These are phyloP conservation scores for Vicugna pacos DNA, from an alignment of 2,113 vertebrate species.

Conservation along the genomic window DNA sequence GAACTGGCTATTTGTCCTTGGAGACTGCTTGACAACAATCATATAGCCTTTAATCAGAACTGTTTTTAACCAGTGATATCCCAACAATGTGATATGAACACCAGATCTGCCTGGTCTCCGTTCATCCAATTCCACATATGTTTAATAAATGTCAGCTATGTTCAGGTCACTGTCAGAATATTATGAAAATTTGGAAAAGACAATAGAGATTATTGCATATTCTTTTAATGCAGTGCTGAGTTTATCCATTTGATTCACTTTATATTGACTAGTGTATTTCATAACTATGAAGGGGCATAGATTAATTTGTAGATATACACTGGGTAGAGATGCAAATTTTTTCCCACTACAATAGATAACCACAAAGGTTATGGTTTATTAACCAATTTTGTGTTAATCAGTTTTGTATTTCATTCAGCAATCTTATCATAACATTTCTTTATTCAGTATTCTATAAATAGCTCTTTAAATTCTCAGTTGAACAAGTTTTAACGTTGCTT, in stretches of 20 bases:
- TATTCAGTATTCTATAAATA: conserved; percentile 25
- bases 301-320: neutral
- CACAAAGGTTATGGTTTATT: neutral
- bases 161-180: conserved; percentile 33
- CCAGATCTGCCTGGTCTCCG: neutral
- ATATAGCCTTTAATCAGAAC: conserved; percentile 36
- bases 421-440: neutral
- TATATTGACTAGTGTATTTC: neutral
- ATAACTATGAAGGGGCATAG: neutral
- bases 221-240: neutral
- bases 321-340: neutral
- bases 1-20: conserved; percentile 1
- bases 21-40: neutral
- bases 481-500: neutral
- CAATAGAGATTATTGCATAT: neutral
- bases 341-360: neutral
- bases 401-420: neutral
- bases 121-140: neutral
- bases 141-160: conserved; percentile 29
- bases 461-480: neutral
- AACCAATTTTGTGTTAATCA: neutral
- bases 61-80: conserved; percentile 1
- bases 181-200: conserved; percentile 14
- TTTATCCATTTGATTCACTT: conserved; percentile 37
- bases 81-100: neutral